Percentiles rank a stretch among this genome's conserved stretches.
Conservation (phyloP, 1,140 invertebrate species). For the Sinonovacula constricta region DNA sequence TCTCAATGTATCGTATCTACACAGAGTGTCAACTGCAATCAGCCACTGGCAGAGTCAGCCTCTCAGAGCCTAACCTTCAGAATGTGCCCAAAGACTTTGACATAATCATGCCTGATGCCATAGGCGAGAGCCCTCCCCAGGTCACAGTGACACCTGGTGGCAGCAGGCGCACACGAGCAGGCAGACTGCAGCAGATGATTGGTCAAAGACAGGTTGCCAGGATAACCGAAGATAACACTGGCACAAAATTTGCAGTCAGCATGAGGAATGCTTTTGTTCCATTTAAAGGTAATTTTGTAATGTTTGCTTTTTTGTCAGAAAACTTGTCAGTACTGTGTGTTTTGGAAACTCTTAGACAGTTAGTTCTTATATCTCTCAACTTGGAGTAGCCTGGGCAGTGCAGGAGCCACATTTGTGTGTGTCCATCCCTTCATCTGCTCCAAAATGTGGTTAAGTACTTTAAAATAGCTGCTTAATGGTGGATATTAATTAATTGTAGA, state of each 20-base stretch:
- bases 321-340: no score
- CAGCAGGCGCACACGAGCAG: slow-evolving; percentile 34
- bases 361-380: no score
- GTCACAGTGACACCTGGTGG: not conserved
- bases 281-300: slow-evolving; percentile 79
- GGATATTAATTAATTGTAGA: no score
- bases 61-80: slow-evolving; percentile 96
- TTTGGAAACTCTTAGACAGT: no score
- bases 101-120: slow-evolving; percentile 70
- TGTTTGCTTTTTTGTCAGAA: no score
- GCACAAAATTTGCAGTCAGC: slow-evolving; percentile 69
- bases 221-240: slow-evolving; percentile 42
- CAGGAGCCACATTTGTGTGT: no score
- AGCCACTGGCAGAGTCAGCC: slow-evolving; percentile 92
- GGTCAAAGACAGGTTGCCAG: slow-evolving; percentile 36
- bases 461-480: no score
- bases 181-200: slow-evolving; percentile 36
- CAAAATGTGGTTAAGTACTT: no score
- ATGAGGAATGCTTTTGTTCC: slow-evolving; percentile 84
- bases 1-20: slow-evolving; percentile 84
- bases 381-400: no score
- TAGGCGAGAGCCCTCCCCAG: slow-evolving; percentile 65
- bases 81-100: slow-evolving; percentile 93
- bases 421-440: no score
- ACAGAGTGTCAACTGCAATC: slow-evolving; percentile 88